A percentile compares a stretch with the other conserved stretches of the same genome.
Conservation (phyloP, 2,113 vertebrate species). For the Diglossa brunneiventris region DNA sequence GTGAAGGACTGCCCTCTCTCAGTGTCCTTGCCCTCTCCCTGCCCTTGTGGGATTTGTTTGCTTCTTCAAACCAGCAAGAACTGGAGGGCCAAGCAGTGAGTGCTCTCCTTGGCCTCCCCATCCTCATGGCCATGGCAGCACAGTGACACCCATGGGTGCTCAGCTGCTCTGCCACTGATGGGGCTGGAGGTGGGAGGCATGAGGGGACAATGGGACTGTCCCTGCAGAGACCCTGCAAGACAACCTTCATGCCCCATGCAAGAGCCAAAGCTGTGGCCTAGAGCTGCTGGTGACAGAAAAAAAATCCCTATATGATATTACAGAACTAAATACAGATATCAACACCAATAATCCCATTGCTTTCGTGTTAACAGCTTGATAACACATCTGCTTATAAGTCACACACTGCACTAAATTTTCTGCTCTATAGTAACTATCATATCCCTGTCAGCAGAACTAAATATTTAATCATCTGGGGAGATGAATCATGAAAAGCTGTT, state of each 20-base stretch:
- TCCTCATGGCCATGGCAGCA: neutral
- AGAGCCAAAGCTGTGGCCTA: neutral
- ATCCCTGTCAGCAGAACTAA: constrained; percentile 43
- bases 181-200: neutral
- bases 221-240: neutral
- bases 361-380: constrained; percentile 45
- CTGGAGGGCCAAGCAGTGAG: neutral
- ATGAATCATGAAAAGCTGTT: constrained; percentile 36
- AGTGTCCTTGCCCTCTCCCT: neutral
- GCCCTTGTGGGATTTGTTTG: neutral
- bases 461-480: constrained; percentile 46
- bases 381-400: constrained; percentile 44
- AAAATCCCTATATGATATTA: neutral
- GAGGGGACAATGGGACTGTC: rapidly evolving
- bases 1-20: neutral
- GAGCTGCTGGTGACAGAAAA: neutral
- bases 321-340: constrained; percentile 48
- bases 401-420: constrained; percentile 17
- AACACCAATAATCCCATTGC: constrained; percentile 25
- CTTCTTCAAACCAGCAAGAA: neutral
- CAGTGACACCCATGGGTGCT: neutral
- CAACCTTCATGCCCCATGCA: neutral
- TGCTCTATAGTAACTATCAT: constrained; percentile 26
- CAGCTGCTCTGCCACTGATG: neutral
- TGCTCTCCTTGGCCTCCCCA: neutral